Percentiles rank a stretch among this genome's conserved stretches.
Conservation (phyloP, 2,888 invertebrate species). For the Netelia melanura region DNA sequence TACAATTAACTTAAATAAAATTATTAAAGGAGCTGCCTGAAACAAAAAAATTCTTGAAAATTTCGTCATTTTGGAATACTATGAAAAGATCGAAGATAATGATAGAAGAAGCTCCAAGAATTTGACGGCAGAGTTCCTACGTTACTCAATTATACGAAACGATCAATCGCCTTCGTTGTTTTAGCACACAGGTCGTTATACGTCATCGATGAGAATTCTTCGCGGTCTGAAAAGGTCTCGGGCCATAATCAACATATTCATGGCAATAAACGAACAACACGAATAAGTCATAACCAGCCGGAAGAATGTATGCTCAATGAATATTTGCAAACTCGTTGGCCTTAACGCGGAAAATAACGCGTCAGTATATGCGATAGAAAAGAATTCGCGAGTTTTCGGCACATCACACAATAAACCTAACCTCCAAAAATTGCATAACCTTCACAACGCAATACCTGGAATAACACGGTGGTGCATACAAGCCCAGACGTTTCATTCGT, state of each 20-base stretch:
- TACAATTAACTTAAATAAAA: background rate
- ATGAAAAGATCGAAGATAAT: background rate
- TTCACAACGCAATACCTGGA: background rate
- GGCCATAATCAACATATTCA: background rate
- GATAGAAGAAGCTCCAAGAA: background rate
- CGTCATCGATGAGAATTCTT: background rate
- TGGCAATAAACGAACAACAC: background rate
- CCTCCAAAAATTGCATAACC: slow-evolving; percentile 50
- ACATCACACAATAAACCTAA: slow-evolving; percentile 40
- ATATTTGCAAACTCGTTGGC: background rate
- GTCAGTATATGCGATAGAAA: background rate
- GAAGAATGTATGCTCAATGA: background rate
- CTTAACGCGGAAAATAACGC: background rate
- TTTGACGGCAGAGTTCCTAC: background rate
- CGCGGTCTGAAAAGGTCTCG: background rate
- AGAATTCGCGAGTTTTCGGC: background rate
- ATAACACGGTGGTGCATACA: background rate
- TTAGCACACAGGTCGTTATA: background rate
- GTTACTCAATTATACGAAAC: background rate
- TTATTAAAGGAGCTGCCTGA: background rate
- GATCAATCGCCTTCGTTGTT: background rate
- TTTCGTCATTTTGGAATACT: background rate
- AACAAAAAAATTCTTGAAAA: background rate
- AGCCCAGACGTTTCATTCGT: background rate
- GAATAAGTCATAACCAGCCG: background rate